Conservation (phyloP, 2,113 vertebrate genomes). For the Nerophis lumbriciformis region DNA sequence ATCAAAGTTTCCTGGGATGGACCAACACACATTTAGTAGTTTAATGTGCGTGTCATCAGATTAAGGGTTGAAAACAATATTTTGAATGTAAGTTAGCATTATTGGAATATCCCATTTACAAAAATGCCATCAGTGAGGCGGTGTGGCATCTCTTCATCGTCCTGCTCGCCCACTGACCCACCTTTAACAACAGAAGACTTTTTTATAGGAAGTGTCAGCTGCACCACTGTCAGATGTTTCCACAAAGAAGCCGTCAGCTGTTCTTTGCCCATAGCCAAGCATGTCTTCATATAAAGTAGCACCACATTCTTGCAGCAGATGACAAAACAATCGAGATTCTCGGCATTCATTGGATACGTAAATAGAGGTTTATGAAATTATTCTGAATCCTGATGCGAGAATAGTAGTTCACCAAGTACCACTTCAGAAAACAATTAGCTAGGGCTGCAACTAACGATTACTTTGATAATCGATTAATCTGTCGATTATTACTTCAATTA, state of each 20-base stretch:
- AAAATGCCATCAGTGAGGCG: background rate
- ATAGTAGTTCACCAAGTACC: background rate
- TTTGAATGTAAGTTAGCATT: too few relatives aligned
- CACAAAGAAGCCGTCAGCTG: conserved; percentile 55
- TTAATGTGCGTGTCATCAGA: too few relatives aligned
- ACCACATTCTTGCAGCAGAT: conserved; percentile 47
- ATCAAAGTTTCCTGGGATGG: too few relatives aligned
- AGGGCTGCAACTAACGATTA: too few relatives aligned
- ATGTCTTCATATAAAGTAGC: conserved; percentile 24
- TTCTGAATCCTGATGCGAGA: background rate
- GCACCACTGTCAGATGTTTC: conserved; percentile 31
- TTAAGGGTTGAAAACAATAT: too few relatives aligned
- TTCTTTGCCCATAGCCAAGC: conserved; percentile 34
- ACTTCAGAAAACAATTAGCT: too few relatives aligned
- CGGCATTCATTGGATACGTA: conserved; percentile 12
- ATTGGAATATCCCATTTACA: too few relatives aligned
- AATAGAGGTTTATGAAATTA: conserved; percentile 1
- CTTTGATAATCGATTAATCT: too few relatives aligned
- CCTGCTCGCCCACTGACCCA: conserved; percentile 4
- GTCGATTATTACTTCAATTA: too few relatives aligned
- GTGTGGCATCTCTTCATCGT: background rate
- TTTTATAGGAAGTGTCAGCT: conserved; percentile 45
- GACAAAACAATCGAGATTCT: conserved; percentile 41
- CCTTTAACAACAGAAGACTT: conserved; percentile 11
- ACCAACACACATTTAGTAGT: too few relatives aligned